Evolutionary conservation across 1,140 invertebrate species (phyloP), one percentile per base, ranked within the genome.

Genomic region (Solenopsis fugax): DNA sequence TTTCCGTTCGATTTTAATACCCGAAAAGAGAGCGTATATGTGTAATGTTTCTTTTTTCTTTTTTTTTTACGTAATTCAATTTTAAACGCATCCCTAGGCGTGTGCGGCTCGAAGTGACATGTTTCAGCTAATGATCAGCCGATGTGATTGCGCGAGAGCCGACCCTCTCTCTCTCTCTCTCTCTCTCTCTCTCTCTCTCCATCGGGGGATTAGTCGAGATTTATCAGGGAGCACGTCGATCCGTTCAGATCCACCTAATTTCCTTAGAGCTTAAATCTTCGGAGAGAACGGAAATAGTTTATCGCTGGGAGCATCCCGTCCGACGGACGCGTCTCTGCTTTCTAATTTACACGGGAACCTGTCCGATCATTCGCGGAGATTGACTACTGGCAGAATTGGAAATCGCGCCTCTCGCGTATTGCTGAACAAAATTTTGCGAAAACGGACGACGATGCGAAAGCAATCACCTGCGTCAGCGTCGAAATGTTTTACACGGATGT

Each of bases 191-290:
- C 64, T 73, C 69, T 75, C 52, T 60, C 41, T 21, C 56, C 29
- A 37, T 50, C 9, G 62, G 18, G 18, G n/a, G 80, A 60, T 73
- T 73, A 84, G 69, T 50, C 69, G 54, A 60, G 80, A 60, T 84
- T 84, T 73, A 73, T 73, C 80, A 48, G 80, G 45, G 58, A 84
- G 62, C 69, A 62, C 37, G 80, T 84, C 80, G 80, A 75, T 82
- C 80, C 45, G 67, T 58, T 72, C 80, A 48, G 21, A 82, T 10
- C 56, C 69, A 62, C 45, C 41, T 84, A 84, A 84, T 84, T 84
- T 84, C 80, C 80, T 84, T 81, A 71, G 64, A 71, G 65, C 78
- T 81, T 84, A 75, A 75, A 75, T 84, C 69, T 84, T 84, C 62
- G 41, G 13, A 16, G 13, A 16, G 54, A 84, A 84, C 80, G 80